Evolutionary conservation across 2,113 vertebrate genomes (phyloP).

Genomic region (Trematomus loennbergii): DNA sequence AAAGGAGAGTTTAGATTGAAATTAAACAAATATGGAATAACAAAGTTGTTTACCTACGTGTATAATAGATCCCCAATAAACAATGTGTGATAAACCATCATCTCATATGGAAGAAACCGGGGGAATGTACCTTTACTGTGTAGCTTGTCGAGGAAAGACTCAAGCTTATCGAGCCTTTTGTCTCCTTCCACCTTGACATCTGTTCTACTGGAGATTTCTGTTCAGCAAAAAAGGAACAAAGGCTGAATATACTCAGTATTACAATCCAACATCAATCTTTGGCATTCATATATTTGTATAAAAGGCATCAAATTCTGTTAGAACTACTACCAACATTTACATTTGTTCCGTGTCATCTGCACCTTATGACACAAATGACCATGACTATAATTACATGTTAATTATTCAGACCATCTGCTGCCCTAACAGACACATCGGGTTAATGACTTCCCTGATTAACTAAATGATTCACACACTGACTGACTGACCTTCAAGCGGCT

Average conservation of each 20-base stretch:
- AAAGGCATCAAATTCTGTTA: background rate
- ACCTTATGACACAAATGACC: background rate
- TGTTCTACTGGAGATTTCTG: constrained; percentile 83
- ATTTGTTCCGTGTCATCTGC: background rate
- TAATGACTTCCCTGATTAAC: background rate
- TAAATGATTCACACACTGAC: background rate
- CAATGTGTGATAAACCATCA: background rate
- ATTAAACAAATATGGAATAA: too few species aligned
- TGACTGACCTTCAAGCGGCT: constrained; percentile 81
- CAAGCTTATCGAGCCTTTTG: constrained; percentile 86
- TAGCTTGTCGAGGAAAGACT: constrained; percentile 87
- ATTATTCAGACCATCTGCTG: background rate
- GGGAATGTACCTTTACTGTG: constrained; percentile 81
- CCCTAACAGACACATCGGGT: background rate
- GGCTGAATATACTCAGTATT: background rate
- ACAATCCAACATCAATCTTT: background rate
- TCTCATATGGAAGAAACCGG: background rate
- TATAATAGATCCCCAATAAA: background rate
- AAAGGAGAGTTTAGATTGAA: background rate
- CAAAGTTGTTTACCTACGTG: background rate
- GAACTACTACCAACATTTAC: background rate
- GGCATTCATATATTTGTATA: background rate
- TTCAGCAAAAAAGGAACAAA: constrained; percentile 8
- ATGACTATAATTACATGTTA: background rate
- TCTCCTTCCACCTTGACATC: constrained; percentile 83